Conservation (phyloP, 2,888 invertebrate genomes). For the Ormyrus labotus region DNA sequence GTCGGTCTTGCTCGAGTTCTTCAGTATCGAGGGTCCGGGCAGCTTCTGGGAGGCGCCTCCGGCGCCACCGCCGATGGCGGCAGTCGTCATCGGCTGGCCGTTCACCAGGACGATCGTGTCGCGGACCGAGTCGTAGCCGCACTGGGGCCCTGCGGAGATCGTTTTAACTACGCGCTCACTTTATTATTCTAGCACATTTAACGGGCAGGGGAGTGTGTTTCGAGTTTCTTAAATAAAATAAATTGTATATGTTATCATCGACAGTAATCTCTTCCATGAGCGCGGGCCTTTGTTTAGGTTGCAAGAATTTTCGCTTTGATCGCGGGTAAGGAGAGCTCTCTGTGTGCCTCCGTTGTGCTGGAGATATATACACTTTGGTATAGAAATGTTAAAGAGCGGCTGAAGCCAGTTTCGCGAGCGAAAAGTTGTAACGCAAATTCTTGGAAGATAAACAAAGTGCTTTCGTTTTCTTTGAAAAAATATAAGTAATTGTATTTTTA, state of each 20-base stretch:
- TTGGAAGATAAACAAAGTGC: too few relatives aligned
- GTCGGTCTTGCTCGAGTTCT: slow-evolving; percentile 73
- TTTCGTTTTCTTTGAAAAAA: too few relatives aligned
- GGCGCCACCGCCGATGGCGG: slow-evolving; percentile 58
- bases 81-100: slow-evolving; percentile 75
- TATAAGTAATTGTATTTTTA: too few relatives aligned
- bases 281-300: too few relatives aligned
- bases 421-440: too few relatives aligned
- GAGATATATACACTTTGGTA: too few relatives aligned
- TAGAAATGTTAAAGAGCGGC: too few relatives aligned
- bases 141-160: slow-evolving; percentile 65
- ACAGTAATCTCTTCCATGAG: too few relatives aligned
- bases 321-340: too few relatives aligned
- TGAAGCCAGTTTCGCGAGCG: too few relatives aligned
- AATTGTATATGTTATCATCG: neutral
- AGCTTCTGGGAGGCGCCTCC: slow-evolving; percentile 67
- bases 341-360: too few relatives aligned
- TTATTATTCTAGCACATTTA: slow-evolving; percentile 53
- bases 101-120: slow-evolving; percentile 77
- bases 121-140: slow-evolving; percentile 76
- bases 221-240: neutral
- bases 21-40: slow-evolving; percentile 73
- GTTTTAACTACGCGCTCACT: slow-evolving; percentile 52
- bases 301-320: too few relatives aligned
- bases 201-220: slow-evolving; percentile 1